Percentiles rank a stretch among this genome's conserved stretches.
phyloP scores from a whole-genome alignment of 1,140 invertebrate species.

The Bombus confusus region DNA sequence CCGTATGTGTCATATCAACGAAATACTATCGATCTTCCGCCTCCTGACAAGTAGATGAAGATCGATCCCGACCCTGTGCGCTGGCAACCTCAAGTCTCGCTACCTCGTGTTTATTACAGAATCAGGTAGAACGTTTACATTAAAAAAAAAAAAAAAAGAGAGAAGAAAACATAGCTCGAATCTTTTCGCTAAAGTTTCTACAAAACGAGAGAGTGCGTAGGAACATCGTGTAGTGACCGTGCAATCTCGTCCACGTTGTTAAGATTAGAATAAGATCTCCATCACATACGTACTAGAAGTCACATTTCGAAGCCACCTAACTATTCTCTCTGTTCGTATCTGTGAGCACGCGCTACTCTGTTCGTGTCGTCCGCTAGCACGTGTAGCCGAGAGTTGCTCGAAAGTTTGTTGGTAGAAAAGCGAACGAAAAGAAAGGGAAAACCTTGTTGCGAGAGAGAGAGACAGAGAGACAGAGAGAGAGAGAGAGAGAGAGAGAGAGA shows the following conservation, averaged over 20 bases:
- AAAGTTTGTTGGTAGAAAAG: neutral
- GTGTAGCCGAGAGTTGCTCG: neutral
- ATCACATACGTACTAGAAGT: neutral
- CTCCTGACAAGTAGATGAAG: slow-evolving; percentile 17
- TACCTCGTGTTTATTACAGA: neutral
- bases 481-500: neutral
- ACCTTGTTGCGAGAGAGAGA: neutral
- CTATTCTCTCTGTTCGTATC: neutral
- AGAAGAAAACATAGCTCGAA: neutral
- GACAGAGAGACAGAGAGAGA: neutral
- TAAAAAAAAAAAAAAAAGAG: neutral
- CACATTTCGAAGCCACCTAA: neutral
- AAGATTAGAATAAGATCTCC: slow-evolving; percentile 10
- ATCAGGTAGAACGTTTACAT: neutral
- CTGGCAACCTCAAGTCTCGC: neutral
- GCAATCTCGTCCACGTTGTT: neutral
- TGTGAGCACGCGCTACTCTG: neutral
- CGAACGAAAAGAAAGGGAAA: slow-evolving; percentile 24
- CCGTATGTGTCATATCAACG: neutral
- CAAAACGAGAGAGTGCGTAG: neutral
- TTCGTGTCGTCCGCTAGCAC: slow-evolving; percentile 7
- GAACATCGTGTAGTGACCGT: neutral
- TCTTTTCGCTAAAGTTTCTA: neutral
- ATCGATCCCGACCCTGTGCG: slow-evolving; percentile 21
- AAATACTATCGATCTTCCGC: slow-evolving; percentile 41